Evolutionary conservation across 2,888 invertebrate species (phyloP).

Genomic region (Hemaris fuciformis): DNA sequence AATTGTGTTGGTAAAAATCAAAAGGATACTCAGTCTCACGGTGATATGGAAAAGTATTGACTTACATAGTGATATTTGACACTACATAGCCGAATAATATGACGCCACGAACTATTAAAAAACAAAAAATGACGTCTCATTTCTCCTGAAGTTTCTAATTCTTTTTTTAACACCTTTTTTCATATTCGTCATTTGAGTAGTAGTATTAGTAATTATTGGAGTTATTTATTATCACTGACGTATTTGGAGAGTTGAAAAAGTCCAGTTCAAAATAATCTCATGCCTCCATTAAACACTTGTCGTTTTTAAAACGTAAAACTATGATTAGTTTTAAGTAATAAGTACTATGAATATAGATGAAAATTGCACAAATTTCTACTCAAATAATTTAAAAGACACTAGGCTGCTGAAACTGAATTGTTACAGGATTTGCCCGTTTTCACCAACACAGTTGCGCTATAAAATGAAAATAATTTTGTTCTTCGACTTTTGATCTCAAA

Average conservation of each 20-base stretch:
- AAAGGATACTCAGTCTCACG: neutral
- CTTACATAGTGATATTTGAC: neutral
- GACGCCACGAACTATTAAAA: too few species aligned
- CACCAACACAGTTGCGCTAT: slow-evolving; percentile 5
- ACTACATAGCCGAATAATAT: neutral
- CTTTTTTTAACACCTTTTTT: too few species aligned
- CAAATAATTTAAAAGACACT: neutral
- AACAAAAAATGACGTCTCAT: too few species aligned
- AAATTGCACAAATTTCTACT: neutral
- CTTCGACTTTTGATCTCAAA: slow-evolving; percentile 40
- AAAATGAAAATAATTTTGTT: neutral
- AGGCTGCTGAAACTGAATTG: neutral
- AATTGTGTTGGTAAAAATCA: slow-evolving; percentile 11
- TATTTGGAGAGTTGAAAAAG: too few species aligned
- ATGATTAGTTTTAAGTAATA: neutral
- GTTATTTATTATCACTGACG: too few species aligned
- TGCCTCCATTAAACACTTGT: too few species aligned
- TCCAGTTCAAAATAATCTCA: too few species aligned
- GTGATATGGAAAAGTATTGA: neutral
- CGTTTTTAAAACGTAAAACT: too few species aligned
- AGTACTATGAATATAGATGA: too few species aligned
- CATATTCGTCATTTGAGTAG: too few species aligned
- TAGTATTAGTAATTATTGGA: too few species aligned
- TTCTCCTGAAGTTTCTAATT: too few species aligned
- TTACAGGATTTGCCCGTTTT: neutral